Conservation (phyloP, 2,888 invertebrate species). For the Barypeithes pellucidus region DNA sequence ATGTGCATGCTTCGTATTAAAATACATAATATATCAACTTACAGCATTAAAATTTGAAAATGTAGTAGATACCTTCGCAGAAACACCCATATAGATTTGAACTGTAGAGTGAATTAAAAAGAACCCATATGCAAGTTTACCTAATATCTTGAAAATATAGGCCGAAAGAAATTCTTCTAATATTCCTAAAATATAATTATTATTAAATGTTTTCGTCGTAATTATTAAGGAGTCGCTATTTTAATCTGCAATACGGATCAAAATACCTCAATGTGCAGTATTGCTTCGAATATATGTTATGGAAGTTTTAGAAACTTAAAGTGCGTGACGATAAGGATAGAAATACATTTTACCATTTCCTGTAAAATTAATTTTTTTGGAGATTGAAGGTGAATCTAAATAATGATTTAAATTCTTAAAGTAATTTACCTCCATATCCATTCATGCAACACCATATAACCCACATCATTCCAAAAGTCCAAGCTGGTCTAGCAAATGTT, state of each 20-base stretch:
- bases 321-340: too few relatives aligned
- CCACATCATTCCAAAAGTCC: conserved; percentile 72
- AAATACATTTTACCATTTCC: too few relatives aligned
- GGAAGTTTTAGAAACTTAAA: too few relatives aligned
- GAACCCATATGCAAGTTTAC: conserved; percentile 66
- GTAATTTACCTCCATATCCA: conserved; percentile 70
- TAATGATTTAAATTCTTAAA: neutral
- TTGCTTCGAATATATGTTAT: too few relatives aligned
- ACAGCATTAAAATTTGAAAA: conserved; percentile 65
- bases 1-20: too few relatives aligned
- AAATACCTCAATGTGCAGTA: too few relatives aligned
- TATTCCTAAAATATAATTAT: conserved; percentile 58
- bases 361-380: too few relatives aligned
- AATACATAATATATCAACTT: conserved; percentile 25
- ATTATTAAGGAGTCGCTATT: too few relatives aligned
- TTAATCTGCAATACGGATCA: too few relatives aligned
- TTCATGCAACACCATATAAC: conserved; percentile 72
- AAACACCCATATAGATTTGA: conserved; percentile 61
- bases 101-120: conserved; percentile 66
- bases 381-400: too few relatives aligned
- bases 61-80: conserved; percentile 61
- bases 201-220: too few relatives aligned
- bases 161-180: conserved; percentile 62
- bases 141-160: conserved; percentile 63
- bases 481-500: conserved; percentile 69